These are phyloP conservation scores for Lymantria dispar DNA, from an alignment of 2,888 invertebrate species.

Conservation along the genomic window DNA sequence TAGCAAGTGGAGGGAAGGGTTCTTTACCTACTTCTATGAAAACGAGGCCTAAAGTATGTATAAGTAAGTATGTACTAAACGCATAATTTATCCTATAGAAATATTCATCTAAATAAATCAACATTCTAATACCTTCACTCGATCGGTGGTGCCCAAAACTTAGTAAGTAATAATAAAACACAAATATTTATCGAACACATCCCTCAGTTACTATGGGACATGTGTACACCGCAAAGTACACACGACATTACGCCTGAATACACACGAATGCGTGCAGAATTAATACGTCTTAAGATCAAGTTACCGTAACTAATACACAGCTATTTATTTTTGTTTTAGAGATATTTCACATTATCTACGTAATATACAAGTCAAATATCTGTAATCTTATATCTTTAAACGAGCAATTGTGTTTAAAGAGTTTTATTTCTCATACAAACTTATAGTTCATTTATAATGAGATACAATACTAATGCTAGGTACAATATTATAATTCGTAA, in stretches of 20 bases:
- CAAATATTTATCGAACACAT: slow-evolving; percentile 15
- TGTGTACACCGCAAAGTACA: slow-evolving; percentile 10
- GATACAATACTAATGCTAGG: too few species aligned
- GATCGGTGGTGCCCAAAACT: slow-evolving; percentile 1
- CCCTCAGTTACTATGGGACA: slow-evolving; percentile 5
- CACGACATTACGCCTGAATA: slow-evolving; percentile 14
- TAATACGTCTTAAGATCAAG: slow-evolving; percentile 45
- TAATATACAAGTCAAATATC: too few species aligned
- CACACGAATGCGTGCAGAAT: slow-evolving; percentile 40
- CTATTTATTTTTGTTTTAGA: slow-evolving; percentile 39
- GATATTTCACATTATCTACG: slow-evolving; percentile 18
- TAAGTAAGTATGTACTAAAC: not conserved
- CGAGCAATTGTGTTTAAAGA: too few species aligned
- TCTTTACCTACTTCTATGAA: too few species aligned
- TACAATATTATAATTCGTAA: too few species aligned
- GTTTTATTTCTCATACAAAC: too few species aligned
- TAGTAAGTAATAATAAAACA: slow-evolving; percentile 11
- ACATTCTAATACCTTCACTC: not conserved
- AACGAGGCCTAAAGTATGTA: too few species aligned
- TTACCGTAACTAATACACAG: slow-evolving; percentile 46
- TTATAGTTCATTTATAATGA: too few species aligned
- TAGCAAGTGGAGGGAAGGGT: too few species aligned
- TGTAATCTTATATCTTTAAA: too few species aligned
- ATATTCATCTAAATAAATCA: not conserved
- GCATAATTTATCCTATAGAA: not conserved